These are phyloP conservation scores for Leptura quadrifasciata DNA, from an alignment of 2,888 invertebrate genomes.

Conservation along the genomic window DNA sequence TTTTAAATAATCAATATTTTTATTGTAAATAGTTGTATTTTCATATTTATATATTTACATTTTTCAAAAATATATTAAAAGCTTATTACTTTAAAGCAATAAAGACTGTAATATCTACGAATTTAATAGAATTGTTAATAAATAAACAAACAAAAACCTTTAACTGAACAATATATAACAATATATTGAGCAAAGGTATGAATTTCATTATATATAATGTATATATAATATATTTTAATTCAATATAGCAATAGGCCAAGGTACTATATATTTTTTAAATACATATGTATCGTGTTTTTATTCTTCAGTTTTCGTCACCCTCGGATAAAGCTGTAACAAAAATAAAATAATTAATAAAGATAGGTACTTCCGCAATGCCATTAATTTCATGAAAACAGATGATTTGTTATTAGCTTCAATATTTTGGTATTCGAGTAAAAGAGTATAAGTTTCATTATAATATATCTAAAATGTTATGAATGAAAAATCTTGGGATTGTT, in stretches of 20 bases:
- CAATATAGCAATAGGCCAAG: constrained; percentile 54
- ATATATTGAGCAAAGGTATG: constrained; percentile 73
- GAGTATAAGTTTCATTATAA: too few species aligned
- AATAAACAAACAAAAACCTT: constrained; percentile 67
- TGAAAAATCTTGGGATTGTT: too few species aligned
- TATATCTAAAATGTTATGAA: too few species aligned
- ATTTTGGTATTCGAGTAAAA: too few species aligned
- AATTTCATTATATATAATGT: constrained; percentile 47
- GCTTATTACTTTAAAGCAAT: constrained; percentile 70
- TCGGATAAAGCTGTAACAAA: constrained; percentile 72
- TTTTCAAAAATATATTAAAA: constrained; percentile 72
- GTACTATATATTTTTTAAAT: constrained; percentile 61
- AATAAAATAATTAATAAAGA: constrained; percentile 44
- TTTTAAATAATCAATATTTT: constrained; percentile 57
- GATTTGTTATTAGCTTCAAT: too few species aligned
- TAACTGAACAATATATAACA: constrained; percentile 70
- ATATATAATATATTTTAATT: constrained; percentile 46
- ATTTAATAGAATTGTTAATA: constrained; percentile 57
- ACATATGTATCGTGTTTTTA: constrained; percentile 57
- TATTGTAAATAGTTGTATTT: constrained; percentile 67
- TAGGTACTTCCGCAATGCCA: too few species aligned
- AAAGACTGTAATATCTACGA: constrained; percentile 63
- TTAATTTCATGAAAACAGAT: too few species aligned
- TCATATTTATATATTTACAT: constrained; percentile 74
- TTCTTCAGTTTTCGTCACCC: constrained; percentile 71